phyloP scores from a whole-genome alignment of 1,140 invertebrate genomes.

The Lutraria rhynchaena region DNA sequence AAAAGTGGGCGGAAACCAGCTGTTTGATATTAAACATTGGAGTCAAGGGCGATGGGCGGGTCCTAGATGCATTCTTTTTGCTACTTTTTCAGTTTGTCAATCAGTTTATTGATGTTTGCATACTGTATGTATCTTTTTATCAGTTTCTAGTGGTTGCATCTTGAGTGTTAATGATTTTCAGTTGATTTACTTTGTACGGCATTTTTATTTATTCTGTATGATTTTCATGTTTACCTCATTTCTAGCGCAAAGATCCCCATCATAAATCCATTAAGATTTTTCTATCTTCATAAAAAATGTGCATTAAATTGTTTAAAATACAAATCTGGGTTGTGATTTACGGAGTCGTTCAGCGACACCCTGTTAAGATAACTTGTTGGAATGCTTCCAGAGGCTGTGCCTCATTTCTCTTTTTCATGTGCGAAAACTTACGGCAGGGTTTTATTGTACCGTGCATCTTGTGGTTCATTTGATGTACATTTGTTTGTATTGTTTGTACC shows the following conservation, averaged over 20 bases:
- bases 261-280: too few relatives aligned
- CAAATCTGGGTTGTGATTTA: too few relatives aligned
- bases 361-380: constrained; percentile 26
- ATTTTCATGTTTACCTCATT: too few relatives aligned
- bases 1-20: constrained; percentile 21
- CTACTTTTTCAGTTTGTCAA: constrained; percentile 24
- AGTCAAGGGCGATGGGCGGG: constrained; percentile 52
- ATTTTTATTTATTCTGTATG: too few relatives aligned
- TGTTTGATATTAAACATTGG: constrained; percentile 6
- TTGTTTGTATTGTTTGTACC: too few relatives aligned
- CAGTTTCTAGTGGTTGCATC: constrained; percentile 20
- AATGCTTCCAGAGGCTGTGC: constrained; percentile 48
- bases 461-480: neutral
- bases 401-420: constrained; percentile 30
- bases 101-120: constrained; percentile 25
- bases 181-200: too few relatives aligned
- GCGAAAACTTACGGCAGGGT: constrained; percentile 25
- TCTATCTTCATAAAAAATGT: too few relatives aligned
- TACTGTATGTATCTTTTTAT: constrained; percentile 39
- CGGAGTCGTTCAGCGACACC: too few relatives aligned
- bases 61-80: constrained; percentile 23
- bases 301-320: too few relatives aligned
- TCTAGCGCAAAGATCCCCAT: too few relatives aligned
- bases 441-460: constrained; percentile 31
- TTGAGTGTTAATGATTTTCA: constrained; percentile 19